These are phyloP conservation scores for Urocynchramus pylzowi DNA, from an alignment of 2,113 vertebrate species.

Conservation along the genomic window DNA sequence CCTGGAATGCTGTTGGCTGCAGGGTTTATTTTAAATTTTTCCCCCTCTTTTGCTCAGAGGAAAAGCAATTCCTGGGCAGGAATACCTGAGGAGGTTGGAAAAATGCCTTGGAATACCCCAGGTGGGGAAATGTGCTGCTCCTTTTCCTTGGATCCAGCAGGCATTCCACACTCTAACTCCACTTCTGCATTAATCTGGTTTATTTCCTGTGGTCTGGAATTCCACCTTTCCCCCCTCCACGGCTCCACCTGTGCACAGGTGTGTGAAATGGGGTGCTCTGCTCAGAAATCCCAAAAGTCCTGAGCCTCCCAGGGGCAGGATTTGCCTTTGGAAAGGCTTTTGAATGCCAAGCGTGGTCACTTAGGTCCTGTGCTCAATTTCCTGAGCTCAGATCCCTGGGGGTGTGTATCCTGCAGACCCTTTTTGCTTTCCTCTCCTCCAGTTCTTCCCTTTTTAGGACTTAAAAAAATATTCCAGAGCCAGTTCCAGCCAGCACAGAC, in stretches of 20 bases:
- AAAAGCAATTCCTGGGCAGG: background rate
- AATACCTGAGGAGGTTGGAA: background rate
- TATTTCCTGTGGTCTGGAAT: background rate
- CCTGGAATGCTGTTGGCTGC: background rate
- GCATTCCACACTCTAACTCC: background rate
- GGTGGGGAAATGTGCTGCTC: background rate
- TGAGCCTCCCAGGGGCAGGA: background rate
- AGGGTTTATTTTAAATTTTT: background rate
- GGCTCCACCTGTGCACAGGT: rapidly evolving
- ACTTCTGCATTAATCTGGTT: background rate
- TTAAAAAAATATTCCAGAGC: background rate
- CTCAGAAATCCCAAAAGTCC: background rate
- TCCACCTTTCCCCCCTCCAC: background rate
- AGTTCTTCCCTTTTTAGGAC: background rate
- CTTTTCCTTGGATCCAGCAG: background rate
- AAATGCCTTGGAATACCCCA: background rate
- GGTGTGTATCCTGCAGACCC: background rate
- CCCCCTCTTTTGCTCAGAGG: background rate
- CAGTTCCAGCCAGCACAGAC: background rate
- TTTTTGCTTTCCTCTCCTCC: background rate
- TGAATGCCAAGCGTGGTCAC: background rate
- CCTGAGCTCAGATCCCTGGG: background rate
- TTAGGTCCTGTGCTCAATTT: background rate
- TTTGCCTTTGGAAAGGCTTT: background rate
- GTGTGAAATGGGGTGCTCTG: background rate